Evolutionary conservation across 2,797 vertebrate species (phyloP), one percentile per base, ranked within the genome.

Genomic region (Otolemur crassicaudatus): DNA sequence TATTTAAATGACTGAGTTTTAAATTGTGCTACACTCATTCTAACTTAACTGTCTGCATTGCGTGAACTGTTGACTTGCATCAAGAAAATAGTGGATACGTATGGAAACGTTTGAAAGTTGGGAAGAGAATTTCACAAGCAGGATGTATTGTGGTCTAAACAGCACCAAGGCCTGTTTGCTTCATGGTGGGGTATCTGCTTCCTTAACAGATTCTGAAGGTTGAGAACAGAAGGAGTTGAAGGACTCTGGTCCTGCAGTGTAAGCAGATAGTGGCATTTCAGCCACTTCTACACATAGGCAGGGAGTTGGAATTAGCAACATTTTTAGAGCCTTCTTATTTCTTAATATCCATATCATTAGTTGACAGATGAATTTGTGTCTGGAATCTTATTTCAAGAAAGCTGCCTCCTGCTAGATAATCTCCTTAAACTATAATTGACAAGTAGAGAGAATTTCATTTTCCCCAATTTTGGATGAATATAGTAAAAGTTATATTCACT

Each of bases 331-430:
- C 40, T 90, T 97, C 91, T 95, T 37, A 95, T 96, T 85, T 96
- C 94, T 94, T 95, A 95, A 96, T 96, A 91, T 93, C 87, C 79
- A 40, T 95, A 96, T 96, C 97, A 86, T 95, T 97, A 94, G 95
- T 83, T 95, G 84, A 96, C 97, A 97, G 96, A 96, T 94, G 95
- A 93, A 86, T 92, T 93, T 84, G 76, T 92, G 67, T 70, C 81
- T 93, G 81, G 70, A 94, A 96, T 95, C 91, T 94, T 89, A 97
- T 97, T 97, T 96, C 63, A 75, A 91, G 91, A 97, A 97, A 65
- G 67, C 85, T 5, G 53, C 84, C 77, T 94, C 95, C 89, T 94
- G 96, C 91, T 94, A 93, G 93, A 88, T 96, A 97, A 97, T 96
- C 96, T 49, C 81, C 73, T 96, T 96, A 97, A 80, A 96, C 87